Conservation (phyloP, 2,888 invertebrate species). For the Poecilobothrus nobilitatus region DNA sequence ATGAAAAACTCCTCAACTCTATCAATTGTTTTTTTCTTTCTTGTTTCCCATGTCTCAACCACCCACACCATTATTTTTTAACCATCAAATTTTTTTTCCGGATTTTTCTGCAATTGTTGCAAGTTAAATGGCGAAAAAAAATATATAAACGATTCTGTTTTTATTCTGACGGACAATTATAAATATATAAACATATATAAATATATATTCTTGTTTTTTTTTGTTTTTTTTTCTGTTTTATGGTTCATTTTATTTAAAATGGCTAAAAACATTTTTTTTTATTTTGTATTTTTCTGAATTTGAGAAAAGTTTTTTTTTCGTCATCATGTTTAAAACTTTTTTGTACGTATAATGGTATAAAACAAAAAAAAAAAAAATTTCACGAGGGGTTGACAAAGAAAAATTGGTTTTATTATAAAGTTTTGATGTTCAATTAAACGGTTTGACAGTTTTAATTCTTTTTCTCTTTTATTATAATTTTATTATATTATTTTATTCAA, state of each 20-base stretch:
- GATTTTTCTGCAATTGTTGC: neutral
- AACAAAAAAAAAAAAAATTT: neutral
- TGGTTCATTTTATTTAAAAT: neutral
- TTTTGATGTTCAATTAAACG: constrained; percentile 3
- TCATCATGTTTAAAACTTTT: neutral
- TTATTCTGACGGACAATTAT: too few species aligned
- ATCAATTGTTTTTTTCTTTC: neutral
- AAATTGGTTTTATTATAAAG: neutral
- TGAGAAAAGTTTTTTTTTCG: neutral
- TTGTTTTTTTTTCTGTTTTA: neutral
- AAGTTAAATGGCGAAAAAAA: too few species aligned
- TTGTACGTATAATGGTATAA: neutral
- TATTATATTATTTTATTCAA: neutral
- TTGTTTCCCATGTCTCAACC: neutral
- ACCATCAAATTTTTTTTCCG: too few species aligned
- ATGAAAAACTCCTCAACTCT: neutral
- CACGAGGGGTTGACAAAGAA: neutral
- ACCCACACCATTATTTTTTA: too few species aligned
- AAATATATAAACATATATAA: too few species aligned
- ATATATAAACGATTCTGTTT: too few species aligned
- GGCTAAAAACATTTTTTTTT: neutral
- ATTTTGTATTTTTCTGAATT: neutral
- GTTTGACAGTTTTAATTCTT: neutral
- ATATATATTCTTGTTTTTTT: too few species aligned
- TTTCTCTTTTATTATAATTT: neutral